Percentiles rank a stretch among this genome's conserved stretches.
These are phyloP conservation scores for Lathronympha strigana DNA, from an alignment of 2,888 invertebrate genomes.

Conservation along the genomic window DNA sequence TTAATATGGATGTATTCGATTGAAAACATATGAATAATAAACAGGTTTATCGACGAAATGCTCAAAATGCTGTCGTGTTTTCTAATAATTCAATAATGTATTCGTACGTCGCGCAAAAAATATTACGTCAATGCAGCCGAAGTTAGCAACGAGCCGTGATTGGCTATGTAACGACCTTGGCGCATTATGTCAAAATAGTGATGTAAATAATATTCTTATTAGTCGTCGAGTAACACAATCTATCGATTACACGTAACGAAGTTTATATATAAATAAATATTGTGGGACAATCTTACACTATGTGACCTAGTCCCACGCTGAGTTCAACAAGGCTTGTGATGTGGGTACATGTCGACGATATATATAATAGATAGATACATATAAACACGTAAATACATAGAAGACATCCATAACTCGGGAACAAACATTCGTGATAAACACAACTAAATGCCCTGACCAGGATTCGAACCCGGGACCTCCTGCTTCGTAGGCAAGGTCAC, in stretches of 20 bases:
- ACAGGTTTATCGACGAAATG: slow-evolving; percentile 7
- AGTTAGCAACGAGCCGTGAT: slow-evolving; percentile 58
- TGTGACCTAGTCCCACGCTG: too few species aligned
- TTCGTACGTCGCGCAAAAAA: slow-evolving; percentile 53
- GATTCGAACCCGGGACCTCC: too few species aligned
- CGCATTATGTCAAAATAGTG: slow-evolving; percentile 70
- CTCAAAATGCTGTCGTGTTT: slow-evolving; percentile 5
- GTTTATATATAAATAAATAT: too few species aligned
- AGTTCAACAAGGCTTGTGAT: too few species aligned
- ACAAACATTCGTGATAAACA: too few species aligned
- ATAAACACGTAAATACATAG: too few species aligned
- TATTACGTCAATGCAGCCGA: slow-evolving; percentile 51
- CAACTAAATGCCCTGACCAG: too few species aligned
- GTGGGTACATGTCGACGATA: too few species aligned
- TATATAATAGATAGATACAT: too few species aligned
- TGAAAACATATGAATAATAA: slow-evolving; percentile 9
- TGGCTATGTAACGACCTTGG: slow-evolving; percentile 70
- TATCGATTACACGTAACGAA: slow-evolving; percentile 16
- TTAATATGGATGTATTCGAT: background rate
- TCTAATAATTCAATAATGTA: slow-evolving; percentile 26
- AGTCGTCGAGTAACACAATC: slow-evolving; percentile 12
- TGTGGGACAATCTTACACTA: too few species aligned
- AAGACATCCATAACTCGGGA: too few species aligned
- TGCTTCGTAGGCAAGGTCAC: too few species aligned
- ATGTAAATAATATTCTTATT: slow-evolving; percentile 45